Conservation (phyloP, 1,140 invertebrate species). For the Centruroides sculpturatus region DNA sequence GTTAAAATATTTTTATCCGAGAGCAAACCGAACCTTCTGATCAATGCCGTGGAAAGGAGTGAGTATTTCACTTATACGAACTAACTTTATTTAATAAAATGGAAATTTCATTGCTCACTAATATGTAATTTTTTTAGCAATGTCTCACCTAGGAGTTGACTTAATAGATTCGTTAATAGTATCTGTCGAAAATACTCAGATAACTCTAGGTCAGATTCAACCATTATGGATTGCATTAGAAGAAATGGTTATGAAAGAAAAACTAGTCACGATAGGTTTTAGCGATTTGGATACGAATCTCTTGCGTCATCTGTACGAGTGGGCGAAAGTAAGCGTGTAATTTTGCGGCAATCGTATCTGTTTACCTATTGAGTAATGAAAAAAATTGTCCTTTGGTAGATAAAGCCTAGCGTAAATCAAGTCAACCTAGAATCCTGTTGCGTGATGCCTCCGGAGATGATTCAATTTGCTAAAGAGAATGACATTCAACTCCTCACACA, state of each 20-base stretch:
- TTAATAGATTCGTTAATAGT: slow-evolving; percentile 59
- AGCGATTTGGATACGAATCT: slow-evolving; percentile 70
- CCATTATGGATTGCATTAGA: slow-evolving; percentile 57
- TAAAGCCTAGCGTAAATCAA: slow-evolving; percentile 83
- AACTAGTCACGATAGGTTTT: slow-evolving; percentile 61
- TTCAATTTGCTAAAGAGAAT: slow-evolving; percentile 74
- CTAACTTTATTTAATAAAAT: not conserved
- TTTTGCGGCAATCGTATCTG: not conserved
- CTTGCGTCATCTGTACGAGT: slow-evolving; percentile 58
- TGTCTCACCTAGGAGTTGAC: slow-evolving; percentile 43
- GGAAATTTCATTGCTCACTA: not conserved
- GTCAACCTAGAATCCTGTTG: slow-evolving; percentile 92
- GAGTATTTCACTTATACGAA: not conserved
- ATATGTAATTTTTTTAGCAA: slow-evolving; percentile 36
- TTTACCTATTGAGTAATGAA: not conserved
- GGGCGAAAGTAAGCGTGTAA: slow-evolving; percentile 43
- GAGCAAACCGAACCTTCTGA: slow-evolving; percentile 28
- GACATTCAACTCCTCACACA: slow-evolving; percentile 89
- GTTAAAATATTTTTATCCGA: slow-evolving; percentile 41
- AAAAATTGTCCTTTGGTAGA: slow-evolving; percentile 26
- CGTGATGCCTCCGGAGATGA: slow-evolving; percentile 78
- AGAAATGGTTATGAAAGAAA: slow-evolving; percentile 44
- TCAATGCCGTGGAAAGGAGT: slow-evolving; percentile 30
- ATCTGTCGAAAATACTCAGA: slow-evolving; percentile 42
- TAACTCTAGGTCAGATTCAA: slow-evolving; percentile 42